phyloP scores from a whole-genome alignment of 2,113 vertebrate species.

The Sceloporus undulatus region DNA sequence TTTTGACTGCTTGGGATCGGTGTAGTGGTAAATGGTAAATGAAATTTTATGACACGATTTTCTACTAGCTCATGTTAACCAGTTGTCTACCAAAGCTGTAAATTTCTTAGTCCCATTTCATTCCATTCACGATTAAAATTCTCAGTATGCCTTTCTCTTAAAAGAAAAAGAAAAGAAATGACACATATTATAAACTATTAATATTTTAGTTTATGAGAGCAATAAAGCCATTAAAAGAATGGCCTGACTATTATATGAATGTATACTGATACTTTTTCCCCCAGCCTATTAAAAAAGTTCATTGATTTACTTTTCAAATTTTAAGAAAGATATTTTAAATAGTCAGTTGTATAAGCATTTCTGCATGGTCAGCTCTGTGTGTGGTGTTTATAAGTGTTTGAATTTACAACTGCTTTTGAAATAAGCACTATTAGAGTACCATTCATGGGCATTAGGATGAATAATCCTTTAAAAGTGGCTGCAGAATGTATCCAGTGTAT shows the following conservation, averaged over 20 bases:
- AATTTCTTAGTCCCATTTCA: slow-evolving; percentile 37
- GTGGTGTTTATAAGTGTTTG: slow-evolving; percentile 11
- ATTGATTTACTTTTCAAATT: slow-evolving; percentile 55
- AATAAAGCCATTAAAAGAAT: slow-evolving; percentile 42
- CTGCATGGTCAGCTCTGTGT: not conserved
- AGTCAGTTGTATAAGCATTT: not conserved
- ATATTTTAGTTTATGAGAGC: slow-evolving; percentile 27
- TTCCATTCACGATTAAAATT: slow-evolving; percentile 23
- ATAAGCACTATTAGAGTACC: slow-evolving; percentile 6
- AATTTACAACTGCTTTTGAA: slow-evolving; percentile 34
- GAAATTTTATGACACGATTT: slow-evolving; percentile 40
- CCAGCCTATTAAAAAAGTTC: slow-evolving; percentile 12
- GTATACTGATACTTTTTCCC: slow-evolving; percentile 24
- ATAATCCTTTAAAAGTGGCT: slow-evolving; percentile 31
- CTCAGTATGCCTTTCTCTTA: slow-evolving; percentile 15
- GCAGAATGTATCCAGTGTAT: not conserved
- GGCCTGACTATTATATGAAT: not conserved
- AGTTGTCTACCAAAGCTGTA: slow-evolving; percentile 22
- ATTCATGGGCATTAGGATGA: slow-evolving; percentile 16
- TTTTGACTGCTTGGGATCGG: slow-evolving; percentile 8
- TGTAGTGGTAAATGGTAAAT: slow-evolving; percentile 53
- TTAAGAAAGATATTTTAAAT: slow-evolving; percentile 4
- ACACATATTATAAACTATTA: slow-evolving; percentile 41
- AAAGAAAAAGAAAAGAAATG: not conserved
- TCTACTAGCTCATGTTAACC: slow-evolving; percentile 37